phyloP scores from a whole-genome alignment of 2,888 invertebrate genomes.

The Pollenia labialis region DNA sequence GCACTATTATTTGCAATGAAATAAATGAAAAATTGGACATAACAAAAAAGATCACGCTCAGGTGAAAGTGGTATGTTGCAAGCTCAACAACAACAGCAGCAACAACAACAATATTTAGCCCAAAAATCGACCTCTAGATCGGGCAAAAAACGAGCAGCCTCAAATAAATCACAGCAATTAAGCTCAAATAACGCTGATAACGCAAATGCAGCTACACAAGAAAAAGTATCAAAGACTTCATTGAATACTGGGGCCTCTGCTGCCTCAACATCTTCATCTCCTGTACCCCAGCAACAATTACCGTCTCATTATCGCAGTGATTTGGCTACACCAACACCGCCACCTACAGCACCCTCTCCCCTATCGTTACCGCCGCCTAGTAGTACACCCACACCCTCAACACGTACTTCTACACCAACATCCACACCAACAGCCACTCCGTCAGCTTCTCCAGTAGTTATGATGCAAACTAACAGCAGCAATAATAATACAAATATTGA shows the following conservation, averaged over 20 bases:
- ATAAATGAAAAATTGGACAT: conserved; percentile 31
- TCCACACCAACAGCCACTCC: conserved; percentile 73
- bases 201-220: conserved; percentile 70
- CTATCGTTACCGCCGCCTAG: conserved; percentile 75
- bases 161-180: conserved; percentile 74
- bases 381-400: conserved; percentile 68
- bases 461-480: conserved; percentile 76
- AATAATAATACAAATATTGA: conserved; percentile 7
- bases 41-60: conserved; percentile 79
- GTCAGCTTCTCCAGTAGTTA: conserved; percentile 78
- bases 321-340: conserved; percentile 74
- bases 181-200: conserved; percentile 65
- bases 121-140: conserved; percentile 80
- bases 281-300: conserved; percentile 41
- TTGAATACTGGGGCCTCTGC: conserved; percentile 67
- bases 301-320: conserved; percentile 74
- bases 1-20: conserved; percentile 37
- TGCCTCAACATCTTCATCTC: conserved; percentile 44
- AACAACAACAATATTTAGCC: conserved; percentile 74
- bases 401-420: conserved; percentile 70
- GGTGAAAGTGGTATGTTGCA: conserved; percentile 78
- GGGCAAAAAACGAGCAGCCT: conserved; percentile 83
- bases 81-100: conserved; percentile 74
- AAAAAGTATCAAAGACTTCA: conserved; percentile 76
- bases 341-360: conserved; percentile 74